Conservation (phyloP, 1,140 invertebrate genomes). For the Scylla paramamosain region DNA sequence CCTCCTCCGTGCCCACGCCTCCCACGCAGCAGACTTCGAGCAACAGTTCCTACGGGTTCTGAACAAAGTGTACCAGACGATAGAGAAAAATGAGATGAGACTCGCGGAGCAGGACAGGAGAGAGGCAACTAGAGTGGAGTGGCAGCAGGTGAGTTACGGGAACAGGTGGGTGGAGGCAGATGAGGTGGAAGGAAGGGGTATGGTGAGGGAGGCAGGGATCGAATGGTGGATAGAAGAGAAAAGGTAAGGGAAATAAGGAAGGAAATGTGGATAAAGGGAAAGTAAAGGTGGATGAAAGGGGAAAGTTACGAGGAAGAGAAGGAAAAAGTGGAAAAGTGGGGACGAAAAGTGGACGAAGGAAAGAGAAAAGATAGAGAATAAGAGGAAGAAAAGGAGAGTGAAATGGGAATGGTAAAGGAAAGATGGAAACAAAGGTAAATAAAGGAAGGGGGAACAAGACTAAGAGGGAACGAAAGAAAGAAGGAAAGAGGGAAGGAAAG, state of each 20-base stretch:
- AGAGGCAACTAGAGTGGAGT: constrained; percentile 81
- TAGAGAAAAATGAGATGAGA: constrained; percentile 82
- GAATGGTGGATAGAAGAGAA: neutral
- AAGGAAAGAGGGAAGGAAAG: neutral
- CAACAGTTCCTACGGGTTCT: constrained; percentile 82
- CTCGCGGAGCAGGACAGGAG: constrained; percentile 82
- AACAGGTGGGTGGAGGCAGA: neutral
- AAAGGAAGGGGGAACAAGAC: neutral
- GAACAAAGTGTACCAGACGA: constrained; percentile 82
- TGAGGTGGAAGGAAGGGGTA: neutral
- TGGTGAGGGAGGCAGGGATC: neutral
- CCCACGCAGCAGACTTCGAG: constrained; percentile 80
- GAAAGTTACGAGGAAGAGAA: too few species aligned
- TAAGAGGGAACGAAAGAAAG: neutral
- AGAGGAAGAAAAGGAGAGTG: too few species aligned
- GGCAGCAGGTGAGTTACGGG: constrained; percentile 79
- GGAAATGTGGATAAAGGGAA: too few species aligned
- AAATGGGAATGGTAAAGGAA: neutral
- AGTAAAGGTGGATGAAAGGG: too few species aligned
- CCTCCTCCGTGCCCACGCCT: neutral
- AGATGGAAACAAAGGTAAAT: neutral
- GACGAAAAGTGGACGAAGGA: too few species aligned
- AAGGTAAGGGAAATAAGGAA: too few species aligned
- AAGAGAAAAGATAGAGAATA: too few species aligned
- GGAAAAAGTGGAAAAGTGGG: too few species aligned